Base-by-base conservation (phyloP, 2,888 invertebrate genomes). In the Griposia aprilina region DNA sequence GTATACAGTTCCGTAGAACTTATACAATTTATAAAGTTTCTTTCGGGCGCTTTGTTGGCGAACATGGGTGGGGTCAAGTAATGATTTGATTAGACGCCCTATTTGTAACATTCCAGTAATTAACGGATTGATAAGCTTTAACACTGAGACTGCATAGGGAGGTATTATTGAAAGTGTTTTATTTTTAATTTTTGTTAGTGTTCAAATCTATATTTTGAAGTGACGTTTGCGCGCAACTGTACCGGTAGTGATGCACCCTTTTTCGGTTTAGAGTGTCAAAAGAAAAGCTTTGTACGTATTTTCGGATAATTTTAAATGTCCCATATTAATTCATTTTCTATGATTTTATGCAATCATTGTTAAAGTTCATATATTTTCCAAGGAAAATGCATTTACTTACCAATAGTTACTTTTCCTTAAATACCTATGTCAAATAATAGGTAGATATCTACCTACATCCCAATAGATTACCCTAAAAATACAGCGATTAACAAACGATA, bases 21-120 rank as follows among this genome's bases (percentile, higher is more conserved):
- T 57, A 30, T 66, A 75, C 52, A 82, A 74, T 81, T 81, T 80
- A 52, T 55, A 63, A 72, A 80, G 70, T 77, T 80, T 63, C 45
- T 76, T 74, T 73, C 45, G 45, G 52, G 30, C 45, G 71, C 80
- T 72, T 80, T 74, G 72, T 59, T 67, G 30, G 20, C 70, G 30
- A 82, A 86, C 76, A 76, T 81, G 88, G 84, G 84, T 84, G 87
- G 82, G 90, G 90, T 81, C 85, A 86, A 86, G 50, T 68, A 60
- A 67, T 68, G 10, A 76, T 80, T 76, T 71, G 66, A 78, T 68
- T 74, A 74, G 60, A 70, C 36, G 23, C 63, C 36, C 36, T 74
- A 65, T 76, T 80, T 59, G 55, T 77, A 71, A 67, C 50, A 62
- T 62, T 57, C 13, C 13, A 20, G 17, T 41, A 70, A 80, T 80